Evolutionary conservation across 2,888 invertebrate genomes (phyloP).

Genomic region (Lasioglossum lativentre): DNA sequence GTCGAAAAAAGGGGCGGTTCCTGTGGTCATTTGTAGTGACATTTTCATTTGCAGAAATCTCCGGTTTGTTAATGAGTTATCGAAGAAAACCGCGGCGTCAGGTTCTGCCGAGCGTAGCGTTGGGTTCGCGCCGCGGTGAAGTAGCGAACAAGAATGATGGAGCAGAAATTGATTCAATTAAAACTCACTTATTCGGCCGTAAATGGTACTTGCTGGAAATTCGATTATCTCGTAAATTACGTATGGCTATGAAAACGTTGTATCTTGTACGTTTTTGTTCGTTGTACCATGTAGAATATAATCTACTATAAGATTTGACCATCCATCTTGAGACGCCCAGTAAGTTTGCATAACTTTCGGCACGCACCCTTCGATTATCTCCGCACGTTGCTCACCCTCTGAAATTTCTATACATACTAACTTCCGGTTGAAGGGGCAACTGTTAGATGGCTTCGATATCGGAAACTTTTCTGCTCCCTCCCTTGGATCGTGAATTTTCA

Average conservation of each 20-base stretch:
- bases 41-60: no score
- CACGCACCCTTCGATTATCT: conserved; percentile 12
- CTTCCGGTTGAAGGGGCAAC: not conserved
- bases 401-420: conserved; percentile 24
- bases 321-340: not conserved
- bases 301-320: not conserved
- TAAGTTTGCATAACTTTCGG: conserved; percentile 24
- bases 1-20: no score
- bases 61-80: no score
- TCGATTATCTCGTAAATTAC: not conserved
- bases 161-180: no score
- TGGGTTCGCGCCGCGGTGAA: no score
- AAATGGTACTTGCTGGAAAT: not conserved
- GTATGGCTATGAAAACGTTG: not conserved
- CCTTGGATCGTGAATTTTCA: conserved; percentile 35
- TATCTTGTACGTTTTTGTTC: not conserved
- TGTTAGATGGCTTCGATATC: conserved; percentile 30
- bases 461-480: not conserved
- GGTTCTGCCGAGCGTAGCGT: no score
- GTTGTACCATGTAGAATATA: not conserved
- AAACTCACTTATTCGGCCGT: no score
- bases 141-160: no score
- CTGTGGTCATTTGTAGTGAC: no score
- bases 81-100: no score
- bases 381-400: conserved; percentile 12